These are phyloP conservation scores for Oncorhynchus masou DNA, from an alignment of 2,113 vertebrate species.

Conservation along the genomic window DNA sequence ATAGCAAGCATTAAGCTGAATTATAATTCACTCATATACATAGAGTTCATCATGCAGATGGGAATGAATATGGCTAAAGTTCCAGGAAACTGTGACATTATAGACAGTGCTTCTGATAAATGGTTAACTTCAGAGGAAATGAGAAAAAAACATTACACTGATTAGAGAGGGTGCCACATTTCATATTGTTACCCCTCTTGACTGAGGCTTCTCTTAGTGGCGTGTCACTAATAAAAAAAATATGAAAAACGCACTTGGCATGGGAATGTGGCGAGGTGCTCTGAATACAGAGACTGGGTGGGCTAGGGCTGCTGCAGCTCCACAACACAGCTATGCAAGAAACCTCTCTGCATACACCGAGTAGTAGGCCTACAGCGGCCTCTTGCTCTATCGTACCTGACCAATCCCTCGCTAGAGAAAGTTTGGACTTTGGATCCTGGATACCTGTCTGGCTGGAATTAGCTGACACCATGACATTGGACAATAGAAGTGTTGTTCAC, in stretches of 20 bases:
- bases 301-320: neutral
- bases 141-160: slow-evolving; percentile 30
- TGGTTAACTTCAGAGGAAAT: slow-evolving; percentile 29
- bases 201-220: slow-evolving; percentile 46
- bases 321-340: no score
- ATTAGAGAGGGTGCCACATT: slow-evolving; percentile 73
- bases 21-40: neutral
- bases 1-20: neutral
- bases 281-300: slow-evolving; percentile 33
- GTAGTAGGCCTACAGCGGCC: slow-evolving; percentile 9
- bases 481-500: neutral
- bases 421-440: neutral
- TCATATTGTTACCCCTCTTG: slow-evolving; percentile 34
- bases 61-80: neutral
- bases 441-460: neutral
- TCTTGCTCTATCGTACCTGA: slow-evolving; percentile 18
- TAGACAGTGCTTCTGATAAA: slow-evolving; percentile 12
- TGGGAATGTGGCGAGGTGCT: slow-evolving; percentile 66
- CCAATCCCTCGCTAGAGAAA: neutral
- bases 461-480: neutral
- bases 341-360: no score
- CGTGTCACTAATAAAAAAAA: slow-evolving; percentile 58
- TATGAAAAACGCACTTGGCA: slow-evolving; percentile 56
- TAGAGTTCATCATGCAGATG: neutral
- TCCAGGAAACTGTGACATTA: neutral